phyloP scores from a whole-genome alignment of 2,797 vertebrate species.

The Ptychadena robeensis region DNA sequence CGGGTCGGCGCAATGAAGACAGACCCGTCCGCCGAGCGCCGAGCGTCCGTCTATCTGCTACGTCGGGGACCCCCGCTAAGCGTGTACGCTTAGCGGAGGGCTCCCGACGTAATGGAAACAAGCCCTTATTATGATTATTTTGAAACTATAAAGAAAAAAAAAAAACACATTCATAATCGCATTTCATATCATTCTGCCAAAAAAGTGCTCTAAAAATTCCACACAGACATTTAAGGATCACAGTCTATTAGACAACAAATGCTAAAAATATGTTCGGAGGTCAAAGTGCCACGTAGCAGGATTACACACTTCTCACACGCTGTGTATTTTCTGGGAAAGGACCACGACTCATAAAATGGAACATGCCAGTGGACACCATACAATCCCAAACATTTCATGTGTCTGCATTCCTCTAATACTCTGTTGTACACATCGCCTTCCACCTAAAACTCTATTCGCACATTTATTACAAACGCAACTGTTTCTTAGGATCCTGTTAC shows the following conservation, averaged over 20 bases:
- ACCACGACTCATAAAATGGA: neutral
- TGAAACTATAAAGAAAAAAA: no score
- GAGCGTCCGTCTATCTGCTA: no score
- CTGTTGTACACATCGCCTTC: no score
- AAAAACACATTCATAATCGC: no score
- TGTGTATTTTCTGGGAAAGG: neutral
- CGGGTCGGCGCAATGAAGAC: no score
- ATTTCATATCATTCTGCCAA: no score
- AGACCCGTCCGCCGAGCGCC: no score
- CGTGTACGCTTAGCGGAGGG: no score
- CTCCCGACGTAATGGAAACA: no score
- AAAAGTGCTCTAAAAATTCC: no score
- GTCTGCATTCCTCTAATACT: conserved; percentile 21
- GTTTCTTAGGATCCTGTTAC: conserved; percentile 31
- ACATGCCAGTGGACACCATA: conserved; percentile 3
- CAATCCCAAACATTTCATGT: conserved; percentile 23
- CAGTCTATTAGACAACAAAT: neutral
- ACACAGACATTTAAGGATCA: neutral
- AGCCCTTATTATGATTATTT: no score
- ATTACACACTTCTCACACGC: neutral
- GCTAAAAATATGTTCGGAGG: neutral
- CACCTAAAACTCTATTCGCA: conserved; percentile 18
- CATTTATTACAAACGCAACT: conserved; percentile 18
- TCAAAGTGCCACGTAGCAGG: neutral
- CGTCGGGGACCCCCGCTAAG: no score